Base-by-base conservation (phyloP, 2,797 vertebrate genomes). In the Geotria australis region DNA sequence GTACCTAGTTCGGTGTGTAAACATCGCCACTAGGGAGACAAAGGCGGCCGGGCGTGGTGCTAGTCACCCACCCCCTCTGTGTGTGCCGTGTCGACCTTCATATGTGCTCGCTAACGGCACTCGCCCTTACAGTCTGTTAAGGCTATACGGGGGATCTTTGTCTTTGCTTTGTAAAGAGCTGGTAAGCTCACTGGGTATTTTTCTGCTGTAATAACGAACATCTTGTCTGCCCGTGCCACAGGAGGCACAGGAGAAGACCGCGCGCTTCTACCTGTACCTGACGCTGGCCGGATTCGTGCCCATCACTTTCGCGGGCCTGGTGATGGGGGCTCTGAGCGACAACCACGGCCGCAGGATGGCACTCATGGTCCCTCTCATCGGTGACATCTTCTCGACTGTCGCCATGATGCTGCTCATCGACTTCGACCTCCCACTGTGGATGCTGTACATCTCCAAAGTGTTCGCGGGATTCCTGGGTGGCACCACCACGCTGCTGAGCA, bases 301-400 rank as follows among this genome's bases (percentile, higher is more conserved):
- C 48, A 81, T 79, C 56, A 64, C 96, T 55, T 11, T 78, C 14
- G 73, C 84, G 66, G 80, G 86, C 1, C 77, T 94, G 63, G 46
- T 86, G 47, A 67, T 96, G 60, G 78, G 95, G 60, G 71, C 83
- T 8, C 76, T 81, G 9, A 89, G 88, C 2, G 89, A 99, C 64
- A 71, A 65, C 2, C 73, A 69, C 1, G 88, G 89, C 58, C 79
- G 85, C 57, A 94, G 85, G 69, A 69, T 78, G 58, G 74, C 83
- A 56, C 73, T 96, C 64, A 51, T 85, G 60, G 62, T 89, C 62
- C 83, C 85, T 2, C 66, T 80, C 46, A 1, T 77, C 1, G 84
- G 89, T 57, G 66, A 69, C 9, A 57, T 93, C 48, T 58, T 78
- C 53, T 73, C 72, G 66, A 66, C 62, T 7, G 2, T 69, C 55